Conservation (phyloP, 2,113 vertebrate genomes). For the Neoarius graeffei region DNA sequence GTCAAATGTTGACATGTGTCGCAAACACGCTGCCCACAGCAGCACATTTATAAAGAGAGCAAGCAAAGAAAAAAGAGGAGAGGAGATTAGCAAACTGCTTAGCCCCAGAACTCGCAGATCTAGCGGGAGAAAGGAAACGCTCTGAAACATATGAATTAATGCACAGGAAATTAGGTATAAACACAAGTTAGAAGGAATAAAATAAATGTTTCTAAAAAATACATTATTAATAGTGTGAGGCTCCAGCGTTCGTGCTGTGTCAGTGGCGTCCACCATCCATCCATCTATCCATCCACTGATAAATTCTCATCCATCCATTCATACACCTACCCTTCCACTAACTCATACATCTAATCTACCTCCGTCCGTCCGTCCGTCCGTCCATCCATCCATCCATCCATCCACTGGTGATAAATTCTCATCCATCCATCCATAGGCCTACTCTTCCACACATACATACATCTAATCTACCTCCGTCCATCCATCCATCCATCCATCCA, state of each 20-base stretch:
- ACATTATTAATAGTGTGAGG: background rate
- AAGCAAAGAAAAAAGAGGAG: slow-evolving; percentile 53
- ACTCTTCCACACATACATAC: background rate
- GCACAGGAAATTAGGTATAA: background rate
- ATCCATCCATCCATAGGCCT: background rate
- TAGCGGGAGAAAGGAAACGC: slow-evolving; percentile 17
- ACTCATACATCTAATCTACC: background rate
- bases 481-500: too few species aligned
- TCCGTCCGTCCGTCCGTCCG: background rate
- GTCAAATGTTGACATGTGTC: slow-evolving; percentile 79
- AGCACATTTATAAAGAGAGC: slow-evolving; percentile 60
- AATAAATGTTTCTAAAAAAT: background rate
- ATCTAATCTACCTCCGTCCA: background rate
- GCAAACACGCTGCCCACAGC: slow-evolving; percentile 69
- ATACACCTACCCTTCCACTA: background rate
- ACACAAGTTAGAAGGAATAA: background rate
- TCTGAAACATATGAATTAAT: slow-evolving; percentile 16
- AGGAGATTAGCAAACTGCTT: slow-evolving; percentile 54
- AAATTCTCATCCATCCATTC: background rate
- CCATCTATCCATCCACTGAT: background rate
- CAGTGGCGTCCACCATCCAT: background rate
- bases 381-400: background rate
- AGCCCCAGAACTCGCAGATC: slow-evolving; percentile 41
- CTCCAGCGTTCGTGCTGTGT: background rate
- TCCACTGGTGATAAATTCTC: background rate